These are phyloP conservation scores for Galaxea fascicularis DNA, from an alignment of 92 coral and sea anemone genomes.

Conservation along the genomic window DNA sequence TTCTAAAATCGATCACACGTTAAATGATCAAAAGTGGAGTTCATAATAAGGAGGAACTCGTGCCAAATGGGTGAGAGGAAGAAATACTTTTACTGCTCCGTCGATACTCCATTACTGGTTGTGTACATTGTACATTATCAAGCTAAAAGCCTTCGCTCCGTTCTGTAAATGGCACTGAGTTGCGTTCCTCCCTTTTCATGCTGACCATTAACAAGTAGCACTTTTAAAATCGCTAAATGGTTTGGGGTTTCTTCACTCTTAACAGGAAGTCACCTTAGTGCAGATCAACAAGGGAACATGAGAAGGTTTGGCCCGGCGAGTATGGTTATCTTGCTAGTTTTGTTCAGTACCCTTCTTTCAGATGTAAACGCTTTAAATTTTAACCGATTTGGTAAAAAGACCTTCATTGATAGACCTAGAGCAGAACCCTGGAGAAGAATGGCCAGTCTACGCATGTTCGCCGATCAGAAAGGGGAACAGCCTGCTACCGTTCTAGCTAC, in stretches of 20 bases:
- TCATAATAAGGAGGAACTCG: too few species aligned
- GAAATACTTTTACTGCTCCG: too few species aligned
- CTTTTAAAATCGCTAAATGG: neutral
- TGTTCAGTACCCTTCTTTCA: neutral
- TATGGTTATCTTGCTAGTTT: neutral
- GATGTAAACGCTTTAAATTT: neutral
- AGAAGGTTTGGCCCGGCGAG: neutral
- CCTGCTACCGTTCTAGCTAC: neutral
- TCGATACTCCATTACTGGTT: neutral
- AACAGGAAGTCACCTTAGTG: neutral
- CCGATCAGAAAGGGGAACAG: neutral
- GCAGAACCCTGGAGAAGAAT: neutral
- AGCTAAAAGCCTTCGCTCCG: neutral
- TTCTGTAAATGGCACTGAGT: neutral
- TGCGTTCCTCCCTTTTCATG: neutral
- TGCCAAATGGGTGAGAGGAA: too few species aligned
- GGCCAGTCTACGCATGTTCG: neutral
- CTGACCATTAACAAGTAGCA: neutral
- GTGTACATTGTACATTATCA: neutral
- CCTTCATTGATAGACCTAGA: neutral
- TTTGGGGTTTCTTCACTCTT: too few species aligned
- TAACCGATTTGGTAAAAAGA: slow-evolving; percentile 3
- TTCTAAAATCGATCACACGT: too few species aligned
- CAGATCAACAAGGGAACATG: slow-evolving; percentile 13
- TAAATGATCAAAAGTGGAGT: too few species aligned